Base-by-base conservation (phyloP, 2,797 vertebrate species). In the Trachops cirrhosus region DNA sequence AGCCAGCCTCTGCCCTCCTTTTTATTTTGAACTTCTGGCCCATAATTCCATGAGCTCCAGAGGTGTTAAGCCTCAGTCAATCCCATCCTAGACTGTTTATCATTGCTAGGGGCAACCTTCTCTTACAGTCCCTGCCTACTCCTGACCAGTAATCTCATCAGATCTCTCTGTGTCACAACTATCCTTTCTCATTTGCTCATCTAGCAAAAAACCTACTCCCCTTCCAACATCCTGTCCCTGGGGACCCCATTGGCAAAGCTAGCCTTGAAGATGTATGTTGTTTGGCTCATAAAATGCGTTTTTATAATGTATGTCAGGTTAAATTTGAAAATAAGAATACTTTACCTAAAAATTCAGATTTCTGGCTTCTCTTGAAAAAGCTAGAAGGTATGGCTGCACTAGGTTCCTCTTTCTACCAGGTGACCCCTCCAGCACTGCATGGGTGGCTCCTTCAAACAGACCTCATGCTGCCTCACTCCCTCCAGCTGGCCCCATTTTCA, bases 311-410 rank as follows among this genome's bases (percentile, higher is more conserved):
- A 12, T 79, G 15, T 88, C 71, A 71, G 19, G 62, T 39, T 22
- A 64, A 91, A 84, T 34, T 91, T 70, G 32, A 83, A 96, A 83
- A 77, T 62, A 83, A 59, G 37, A 77, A 22, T 9, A 48, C 21
- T 71, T 84, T 84, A 44, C 29, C 29, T 39, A 39, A 78, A 62
- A 84, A 91, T 57, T 52, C 37, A 48, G 26, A 94, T 57, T 62
- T 84, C 26, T 57, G 44, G 3, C 37, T 91, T 89, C 64, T 85
- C 37, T 70, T 71, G 62, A 29, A 52, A 84, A 44, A 84, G 37
- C 0, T 0, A 54, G 9, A 26, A 21, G 34, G 52, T 2, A 0
- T 62, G 19, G 44, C 62, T 2, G 6, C 39, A 26, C 19, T 41
- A 8, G 9, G 24, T 46, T 7, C 5, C 48, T 19, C 24, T 50